These are phyloP conservation scores for Nematolebias whitei DNA, from an alignment of 2,113 vertebrate genomes.

Conservation along the genomic window DNA sequence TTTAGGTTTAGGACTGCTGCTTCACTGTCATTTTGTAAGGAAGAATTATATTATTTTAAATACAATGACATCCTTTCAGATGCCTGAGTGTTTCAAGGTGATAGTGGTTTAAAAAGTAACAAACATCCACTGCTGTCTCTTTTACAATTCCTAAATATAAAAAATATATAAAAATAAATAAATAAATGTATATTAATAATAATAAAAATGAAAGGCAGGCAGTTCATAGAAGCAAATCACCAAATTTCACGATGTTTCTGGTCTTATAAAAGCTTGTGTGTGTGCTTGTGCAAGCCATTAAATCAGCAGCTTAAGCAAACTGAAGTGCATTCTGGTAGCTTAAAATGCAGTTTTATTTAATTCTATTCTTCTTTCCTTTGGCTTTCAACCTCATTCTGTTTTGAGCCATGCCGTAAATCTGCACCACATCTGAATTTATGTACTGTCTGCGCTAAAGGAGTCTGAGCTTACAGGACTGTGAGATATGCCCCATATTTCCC, in stretches of 20 bases:
- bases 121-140: slow-evolving; percentile 20
- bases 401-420: slow-evolving; percentile 44
- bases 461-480: slow-evolving; percentile 38
- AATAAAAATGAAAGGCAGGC: slow-evolving; percentile 26
- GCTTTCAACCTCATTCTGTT: slow-evolving; percentile 18
- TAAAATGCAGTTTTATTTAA: slow-evolving; percentile 41
- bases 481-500: slow-evolving; percentile 56
- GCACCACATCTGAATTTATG: slow-evolving; percentile 52
- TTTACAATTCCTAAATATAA: slow-evolving; percentile 5
- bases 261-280: slow-evolving; percentile 21
- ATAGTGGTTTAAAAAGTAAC: slow-evolving; percentile 14
- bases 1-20: background rate
- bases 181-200: too few species aligned
- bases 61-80: slow-evolving; percentile 1
- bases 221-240: slow-evolving; percentile 15
- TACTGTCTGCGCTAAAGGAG: slow-evolving; percentile 32
- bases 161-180: slow-evolving; percentile 9
- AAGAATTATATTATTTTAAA: background rate
- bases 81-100: background rate
- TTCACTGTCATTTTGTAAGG: background rate
- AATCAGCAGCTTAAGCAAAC: slow-evolving; percentile 20
- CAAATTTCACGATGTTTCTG: slow-evolving; percentile 17
- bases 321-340: slow-evolving; percentile 38
- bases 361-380: slow-evolving; percentile 18
- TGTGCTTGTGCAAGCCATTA: slow-evolving; percentile 44